These are phyloP conservation scores for Acanthoscelides obtectus DNA, from an alignment of 2,888 invertebrate species.

Conservation along the genomic window DNA sequence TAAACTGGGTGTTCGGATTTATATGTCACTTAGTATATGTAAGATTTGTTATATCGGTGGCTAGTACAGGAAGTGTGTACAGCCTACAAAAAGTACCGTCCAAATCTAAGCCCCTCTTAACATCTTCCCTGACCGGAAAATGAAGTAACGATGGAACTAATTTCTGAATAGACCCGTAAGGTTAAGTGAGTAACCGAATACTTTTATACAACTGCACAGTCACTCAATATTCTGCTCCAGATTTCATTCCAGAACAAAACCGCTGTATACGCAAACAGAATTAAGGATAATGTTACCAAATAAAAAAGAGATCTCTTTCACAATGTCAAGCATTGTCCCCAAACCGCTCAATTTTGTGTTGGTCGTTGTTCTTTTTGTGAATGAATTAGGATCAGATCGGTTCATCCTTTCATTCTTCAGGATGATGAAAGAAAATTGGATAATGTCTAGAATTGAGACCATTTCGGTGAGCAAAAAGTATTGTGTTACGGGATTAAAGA, in stretches of 20 bases:
- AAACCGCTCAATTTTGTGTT: background rate
- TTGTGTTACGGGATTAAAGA: background rate
- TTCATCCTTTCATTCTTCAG: background rate
- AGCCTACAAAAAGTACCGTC: too few relatives aligned
- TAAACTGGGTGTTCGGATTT: too few relatives aligned
- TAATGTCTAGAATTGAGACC: background rate
- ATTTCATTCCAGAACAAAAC: slow-evolving; percentile 17
- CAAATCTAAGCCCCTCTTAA: too few relatives aligned
- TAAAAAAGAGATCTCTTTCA: slow-evolving; percentile 14
- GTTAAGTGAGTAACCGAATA: slow-evolving; percentile 22
- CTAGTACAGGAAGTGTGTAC: too few relatives aligned
- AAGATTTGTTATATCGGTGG: too few relatives aligned
- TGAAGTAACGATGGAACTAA: slow-evolving; percentile 25
- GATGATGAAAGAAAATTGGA: background rate
- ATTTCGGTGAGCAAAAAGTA: background rate
- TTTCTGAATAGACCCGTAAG: slow-evolving; percentile 22
- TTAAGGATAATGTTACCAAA: slow-evolving; percentile 30
- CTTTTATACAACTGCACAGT: slow-evolving; percentile 22
- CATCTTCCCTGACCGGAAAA: slow-evolving; percentile 19
- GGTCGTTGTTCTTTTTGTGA: background rate
- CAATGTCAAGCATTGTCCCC: slow-evolving; percentile 23
- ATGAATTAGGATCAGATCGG: background rate
- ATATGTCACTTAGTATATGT: too few relatives aligned
- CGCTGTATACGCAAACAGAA: slow-evolving; percentile 22
- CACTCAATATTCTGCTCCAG: slow-evolving; percentile 16